A percentile compares a stretch with the other conserved stretches of the same genome.
These are phyloP conservation scores for Rhodinocichla rosea DNA, from an alignment of 2,113 vertebrate genomes.

Conservation along the genomic window DNA sequence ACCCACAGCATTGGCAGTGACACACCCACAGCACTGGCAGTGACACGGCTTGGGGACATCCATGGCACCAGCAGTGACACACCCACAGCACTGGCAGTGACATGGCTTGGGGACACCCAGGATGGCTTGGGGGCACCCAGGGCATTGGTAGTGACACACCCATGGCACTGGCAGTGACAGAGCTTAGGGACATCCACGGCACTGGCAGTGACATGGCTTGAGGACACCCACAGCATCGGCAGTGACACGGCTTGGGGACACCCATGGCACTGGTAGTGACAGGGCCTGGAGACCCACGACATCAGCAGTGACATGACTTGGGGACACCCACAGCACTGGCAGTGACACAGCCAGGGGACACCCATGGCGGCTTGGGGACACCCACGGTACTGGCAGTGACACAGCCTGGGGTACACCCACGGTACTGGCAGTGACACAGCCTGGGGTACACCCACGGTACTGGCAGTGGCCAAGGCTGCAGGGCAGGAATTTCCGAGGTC, in stretches of 20 bases:
- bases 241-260: too few species aligned
- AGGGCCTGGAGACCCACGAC: not conserved
- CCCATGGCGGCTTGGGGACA: too few species aligned
- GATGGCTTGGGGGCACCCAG: too few species aligned
- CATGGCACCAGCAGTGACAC: too few species aligned
- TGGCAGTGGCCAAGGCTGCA: fast-evolving
- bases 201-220: too few species aligned
- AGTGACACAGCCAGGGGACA: too few species aligned
- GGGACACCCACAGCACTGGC: not conserved
- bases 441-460: not conserved
- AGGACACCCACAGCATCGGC: not conserved
- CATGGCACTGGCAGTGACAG: too few species aligned
- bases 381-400: too few species aligned
- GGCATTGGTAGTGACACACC: too few species aligned
- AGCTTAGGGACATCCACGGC: not conserved
- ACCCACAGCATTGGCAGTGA: fast-evolving
- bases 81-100: not conserved
- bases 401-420: not conserved
- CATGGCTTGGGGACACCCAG: not conserved
- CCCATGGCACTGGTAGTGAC: too few species aligned
- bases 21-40: fast-evolving
- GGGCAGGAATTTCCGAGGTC: not conserved
- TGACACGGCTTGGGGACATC: not conserved
- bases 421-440: fast-evolving
- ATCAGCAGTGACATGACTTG: fast-evolving